phyloP scores from a whole-genome alignment of 2,888 invertebrate species.

The Drosophila paramelanica region DNA sequence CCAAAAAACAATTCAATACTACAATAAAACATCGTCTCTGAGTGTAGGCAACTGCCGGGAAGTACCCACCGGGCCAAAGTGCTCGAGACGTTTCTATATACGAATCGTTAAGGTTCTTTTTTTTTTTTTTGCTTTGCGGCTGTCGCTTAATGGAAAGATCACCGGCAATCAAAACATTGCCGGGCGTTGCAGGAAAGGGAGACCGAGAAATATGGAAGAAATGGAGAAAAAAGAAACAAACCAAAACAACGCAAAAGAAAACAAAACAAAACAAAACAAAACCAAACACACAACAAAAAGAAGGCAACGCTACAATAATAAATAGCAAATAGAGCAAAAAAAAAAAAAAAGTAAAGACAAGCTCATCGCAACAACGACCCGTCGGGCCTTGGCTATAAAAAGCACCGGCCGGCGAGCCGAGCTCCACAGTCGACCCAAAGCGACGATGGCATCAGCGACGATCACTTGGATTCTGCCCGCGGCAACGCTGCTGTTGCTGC shows the following conservation, averaged over 20 bases:
- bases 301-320: slow-evolving; percentile 15
- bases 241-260: slow-evolving; percentile 8
- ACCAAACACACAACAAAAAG: slow-evolving; percentile 14
- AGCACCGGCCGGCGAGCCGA: slow-evolving; percentile 58
- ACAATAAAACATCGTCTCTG: too few species aligned
- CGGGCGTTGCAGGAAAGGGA: slow-evolving; percentile 6
- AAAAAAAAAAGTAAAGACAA: slow-evolving; percentile 17
- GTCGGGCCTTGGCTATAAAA: slow-evolving; percentile 55
- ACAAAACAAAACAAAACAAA: slow-evolving; percentile 8
- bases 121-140: slow-evolving; percentile 11
- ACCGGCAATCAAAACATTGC: slow-evolving; percentile 47
- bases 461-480: slow-evolving; percentile 39
- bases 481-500: slow-evolving; percentile 33
- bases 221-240: neutral
- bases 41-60: slow-evolving; percentile 29
- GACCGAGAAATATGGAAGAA: neutral
- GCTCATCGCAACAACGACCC: slow-evolving; percentile 13
- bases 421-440: slow-evolving; percentile 66
- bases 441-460: slow-evolving; percentile 34
- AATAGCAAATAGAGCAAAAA: slow-evolving; percentile 42
- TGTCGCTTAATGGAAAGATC: slow-evolving; percentile 55
- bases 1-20: neutral
- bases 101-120: slow-evolving; percentile 6
- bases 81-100: slow-evolving; percentile 26
- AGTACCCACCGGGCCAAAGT: slow-evolving; percentile 38